These are phyloP conservation scores for Cecidostiba fungosa DNA, from an alignment of 2,888 invertebrate genomes.

Conservation along the genomic window DNA sequence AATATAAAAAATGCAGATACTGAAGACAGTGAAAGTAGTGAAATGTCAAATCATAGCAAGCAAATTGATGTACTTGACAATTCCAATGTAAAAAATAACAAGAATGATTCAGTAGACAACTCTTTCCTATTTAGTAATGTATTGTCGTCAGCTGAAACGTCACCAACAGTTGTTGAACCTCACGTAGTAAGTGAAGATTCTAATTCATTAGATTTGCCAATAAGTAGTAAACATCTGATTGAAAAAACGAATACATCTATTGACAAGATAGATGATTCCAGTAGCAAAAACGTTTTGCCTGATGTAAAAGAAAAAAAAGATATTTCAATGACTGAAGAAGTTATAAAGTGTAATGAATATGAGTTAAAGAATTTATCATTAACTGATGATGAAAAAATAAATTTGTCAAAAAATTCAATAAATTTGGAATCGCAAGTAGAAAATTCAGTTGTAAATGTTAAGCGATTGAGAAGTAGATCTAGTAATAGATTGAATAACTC, in stretches of 20 bases:
- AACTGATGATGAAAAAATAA: slow-evolving; percentile 38
- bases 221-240: neutral
- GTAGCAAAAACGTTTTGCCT: neutral
- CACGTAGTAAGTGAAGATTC: neutral
- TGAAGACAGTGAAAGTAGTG: neutral
- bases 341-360: neutral
- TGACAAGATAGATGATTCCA: neutral
- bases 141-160: neutral
- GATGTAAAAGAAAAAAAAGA: neutral
- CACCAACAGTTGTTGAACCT: neutral
- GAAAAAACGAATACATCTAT: neutral
- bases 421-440: neutral
- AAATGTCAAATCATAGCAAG: neutral
- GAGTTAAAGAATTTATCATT: slow-evolving; percentile 31
- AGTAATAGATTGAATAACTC: neutral
- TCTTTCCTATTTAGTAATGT: neutral
- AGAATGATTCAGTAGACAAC: neutral
- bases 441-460: neutral
- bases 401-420: slow-evolving; percentile 5
- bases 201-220: neutral
- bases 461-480: slow-evolving; percentile 29
- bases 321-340: too few species aligned
- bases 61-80: neutral
- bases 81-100: neutral
- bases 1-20: neutral